Conservation (phyloP, 2,797 vertebrate genomes). For the Fundulus diaphanus region DNA sequence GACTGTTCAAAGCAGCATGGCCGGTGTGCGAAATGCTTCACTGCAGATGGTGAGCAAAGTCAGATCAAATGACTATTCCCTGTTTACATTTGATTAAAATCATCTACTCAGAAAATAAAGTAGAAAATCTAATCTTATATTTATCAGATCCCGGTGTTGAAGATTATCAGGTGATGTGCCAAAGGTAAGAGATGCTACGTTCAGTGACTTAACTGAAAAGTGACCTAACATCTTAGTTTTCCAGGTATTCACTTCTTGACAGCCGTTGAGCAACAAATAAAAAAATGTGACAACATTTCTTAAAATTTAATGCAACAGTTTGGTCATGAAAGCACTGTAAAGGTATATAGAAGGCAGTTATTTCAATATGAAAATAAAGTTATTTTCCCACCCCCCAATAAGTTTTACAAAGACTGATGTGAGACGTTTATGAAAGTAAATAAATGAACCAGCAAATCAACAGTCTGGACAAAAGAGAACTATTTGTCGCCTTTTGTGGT, state of each 20-base stretch:
- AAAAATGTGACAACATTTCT: neutral
- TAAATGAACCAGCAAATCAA: neutral
- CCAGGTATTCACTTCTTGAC: neutral
- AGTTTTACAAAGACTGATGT: neutral
- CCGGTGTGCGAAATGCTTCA: accelerated
- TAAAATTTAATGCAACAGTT: neutral
- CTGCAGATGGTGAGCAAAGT: neutral
- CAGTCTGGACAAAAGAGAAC: too few species aligned
- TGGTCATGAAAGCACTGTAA: neutral
- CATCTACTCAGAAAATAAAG: neutral
- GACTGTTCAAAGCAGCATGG: accelerated
- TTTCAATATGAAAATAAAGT: neutral
- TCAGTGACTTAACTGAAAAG: neutral
- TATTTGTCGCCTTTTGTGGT: too few species aligned
- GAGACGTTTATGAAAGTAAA: neutral
- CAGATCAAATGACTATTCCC: neutral
- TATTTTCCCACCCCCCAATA: neutral
- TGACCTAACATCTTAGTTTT: neutral
- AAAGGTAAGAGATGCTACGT: neutral
- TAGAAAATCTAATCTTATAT: neutral
- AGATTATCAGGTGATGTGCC: neutral
- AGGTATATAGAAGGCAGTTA: neutral
- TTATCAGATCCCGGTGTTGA: neutral
- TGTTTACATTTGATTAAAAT: neutral
- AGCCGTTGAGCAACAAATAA: neutral